phyloP scores from a whole-genome alignment of 2,797 vertebrate species.

The Pyrrhura leucotis region DNA sequence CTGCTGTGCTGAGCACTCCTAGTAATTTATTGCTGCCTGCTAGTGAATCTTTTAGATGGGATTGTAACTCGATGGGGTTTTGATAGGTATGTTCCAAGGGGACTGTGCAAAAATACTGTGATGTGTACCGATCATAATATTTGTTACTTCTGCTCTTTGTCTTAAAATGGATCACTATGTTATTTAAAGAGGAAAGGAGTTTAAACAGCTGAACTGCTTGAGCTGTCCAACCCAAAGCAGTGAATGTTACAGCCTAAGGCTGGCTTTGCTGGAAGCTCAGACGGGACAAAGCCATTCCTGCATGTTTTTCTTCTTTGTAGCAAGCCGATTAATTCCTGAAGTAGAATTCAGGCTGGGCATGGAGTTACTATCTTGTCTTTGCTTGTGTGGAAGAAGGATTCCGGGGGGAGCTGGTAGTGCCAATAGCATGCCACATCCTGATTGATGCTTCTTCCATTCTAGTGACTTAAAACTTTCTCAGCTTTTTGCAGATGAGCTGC shows the following conservation, averaged over 20 bases:
- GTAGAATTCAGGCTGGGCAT: neutral
- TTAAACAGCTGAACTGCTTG: neutral
- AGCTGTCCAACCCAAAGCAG: neutral
- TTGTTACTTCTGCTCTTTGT: neutral
- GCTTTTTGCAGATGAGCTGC: neutral
- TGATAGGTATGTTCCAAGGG: neutral
- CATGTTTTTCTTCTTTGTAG: neutral
- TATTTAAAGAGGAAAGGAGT: neutral
- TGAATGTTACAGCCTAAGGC: neutral
- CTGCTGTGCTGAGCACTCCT: neutral
- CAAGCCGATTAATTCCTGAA: neutral
- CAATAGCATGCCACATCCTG: neutral
- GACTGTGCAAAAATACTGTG: neutral
- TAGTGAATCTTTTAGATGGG: neutral
- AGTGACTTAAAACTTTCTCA: neutral
- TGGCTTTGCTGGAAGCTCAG: neutral
- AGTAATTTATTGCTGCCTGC: neutral
- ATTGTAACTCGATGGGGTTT: neutral
- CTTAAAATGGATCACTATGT: neutral
- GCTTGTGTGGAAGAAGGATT: neutral
- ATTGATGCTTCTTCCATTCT: neutral
- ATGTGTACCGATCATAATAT: neutral
- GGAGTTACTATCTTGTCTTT: neutral
- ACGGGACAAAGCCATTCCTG: neutral
- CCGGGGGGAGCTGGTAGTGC: neutral